Evolutionary conservation across 2,797 vertebrate species (phyloP).

Genomic region (Micrastur ruficollis): DNA sequence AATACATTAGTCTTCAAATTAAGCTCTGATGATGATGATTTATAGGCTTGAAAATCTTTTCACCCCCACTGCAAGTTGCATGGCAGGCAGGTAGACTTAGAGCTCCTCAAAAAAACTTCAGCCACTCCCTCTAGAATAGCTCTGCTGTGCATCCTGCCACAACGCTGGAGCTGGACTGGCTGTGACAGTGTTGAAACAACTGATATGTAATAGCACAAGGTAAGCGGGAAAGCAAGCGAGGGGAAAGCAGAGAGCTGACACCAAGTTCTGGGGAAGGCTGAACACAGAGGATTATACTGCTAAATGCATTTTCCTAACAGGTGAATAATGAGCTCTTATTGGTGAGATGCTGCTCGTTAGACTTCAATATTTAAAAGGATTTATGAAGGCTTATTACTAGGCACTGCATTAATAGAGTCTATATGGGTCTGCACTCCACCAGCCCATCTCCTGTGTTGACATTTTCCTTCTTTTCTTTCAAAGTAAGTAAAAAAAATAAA

Average conservation of each 20-base stretch:
- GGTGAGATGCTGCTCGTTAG: background rate
- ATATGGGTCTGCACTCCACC: background rate
- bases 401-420: background rate
- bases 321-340: background rate
- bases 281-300: background rate
- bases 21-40: background rate
- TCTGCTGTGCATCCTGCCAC: background rate
- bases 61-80: background rate
- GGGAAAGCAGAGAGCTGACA: background rate
- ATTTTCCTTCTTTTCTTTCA: background rate
- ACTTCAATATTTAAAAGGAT: background rate
- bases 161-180: background rate
- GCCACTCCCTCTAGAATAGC: background rate
- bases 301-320: background rate
- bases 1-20: background rate
- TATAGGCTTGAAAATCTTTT: background rate
- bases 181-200: background rate
- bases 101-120: background rate
- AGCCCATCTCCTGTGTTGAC: background rate
- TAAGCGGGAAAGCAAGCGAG: background rate
- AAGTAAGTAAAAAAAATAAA: background rate
- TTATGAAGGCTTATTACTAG: background rate
- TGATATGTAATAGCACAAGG: accelerated
- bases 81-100: background rate
- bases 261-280: background rate